Percentiles rank a stretch among this genome's conserved stretches.
Conservation (phyloP, 2,113 vertebrate species). For the Psilopsiagon aurifrons region DNA sequence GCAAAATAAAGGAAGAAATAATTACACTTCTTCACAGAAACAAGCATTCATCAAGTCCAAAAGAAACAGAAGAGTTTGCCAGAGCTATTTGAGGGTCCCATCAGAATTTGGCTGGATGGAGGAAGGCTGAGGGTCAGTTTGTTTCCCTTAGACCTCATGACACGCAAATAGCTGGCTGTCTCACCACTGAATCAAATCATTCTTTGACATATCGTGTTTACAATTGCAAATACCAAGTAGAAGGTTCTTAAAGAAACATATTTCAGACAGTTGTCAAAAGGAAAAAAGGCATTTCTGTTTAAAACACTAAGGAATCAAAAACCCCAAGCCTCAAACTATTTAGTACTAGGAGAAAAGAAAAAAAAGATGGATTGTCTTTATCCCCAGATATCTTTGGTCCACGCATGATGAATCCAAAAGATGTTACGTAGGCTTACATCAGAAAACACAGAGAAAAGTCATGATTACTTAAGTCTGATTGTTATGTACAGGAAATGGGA, state of each 20-base stretch:
- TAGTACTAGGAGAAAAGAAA: neutral
- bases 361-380: neutral
- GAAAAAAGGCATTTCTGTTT: neutral
- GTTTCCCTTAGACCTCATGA: conserved; percentile 69
- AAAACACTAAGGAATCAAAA: neutral
- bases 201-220: conserved; percentile 60
- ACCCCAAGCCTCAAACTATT: neutral
- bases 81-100: conserved; percentile 57
- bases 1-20: conserved; percentile 43
- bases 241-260: conserved; percentile 62
- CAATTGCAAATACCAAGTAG: conserved; percentile 38
- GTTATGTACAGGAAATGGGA: neutral
- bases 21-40: conserved; percentile 17
- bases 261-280: conserved; percentile 6
- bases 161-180: conserved; percentile 60
- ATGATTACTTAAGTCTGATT: neutral
- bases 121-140: conserved; percentile 59
- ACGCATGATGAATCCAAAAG: neutral
- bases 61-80: conserved; percentile 34
- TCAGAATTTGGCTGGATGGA: conserved; percentile 52
- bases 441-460: neutral
- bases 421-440: neutral
- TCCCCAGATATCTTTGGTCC: neutral
- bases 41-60: conserved; percentile 50
- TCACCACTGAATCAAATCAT: conserved; percentile 42